phyloP scores from a whole-genome alignment of 2,888 invertebrate species.

The Leucoma salicis region DNA sequence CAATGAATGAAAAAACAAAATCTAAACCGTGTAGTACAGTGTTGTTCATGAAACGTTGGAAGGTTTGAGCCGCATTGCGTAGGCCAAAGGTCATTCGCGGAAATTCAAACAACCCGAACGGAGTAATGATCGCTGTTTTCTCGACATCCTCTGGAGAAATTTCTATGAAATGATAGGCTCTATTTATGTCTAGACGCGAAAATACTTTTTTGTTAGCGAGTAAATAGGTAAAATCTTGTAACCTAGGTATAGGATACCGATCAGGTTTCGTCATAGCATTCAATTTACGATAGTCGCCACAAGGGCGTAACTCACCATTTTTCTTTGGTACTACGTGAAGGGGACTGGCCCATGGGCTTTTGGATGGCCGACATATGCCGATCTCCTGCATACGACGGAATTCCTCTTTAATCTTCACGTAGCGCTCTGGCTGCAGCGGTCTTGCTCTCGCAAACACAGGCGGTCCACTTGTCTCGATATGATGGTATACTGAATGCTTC shows the following conservation, averaged over 20 bases:
- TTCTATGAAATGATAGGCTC: conserved; percentile 2
- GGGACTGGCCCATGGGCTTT: conserved; percentile 51
- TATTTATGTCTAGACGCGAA: not conserved
- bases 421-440: conserved; percentile 41
- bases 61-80: conserved; percentile 2
- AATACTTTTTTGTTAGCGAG: not conserved
- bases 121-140: conserved; percentile 11
- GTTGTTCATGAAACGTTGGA: conserved; percentile 7
- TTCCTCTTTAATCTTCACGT: conserved; percentile 9
- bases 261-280: conserved; percentile 46
- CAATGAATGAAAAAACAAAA: conserved; percentile 1
- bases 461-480: conserved; percentile 45
- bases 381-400: not conserved
- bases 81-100: conserved; percentile 5
- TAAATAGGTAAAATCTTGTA: conserved; percentile 6
- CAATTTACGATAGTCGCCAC: conserved; percentile 52
- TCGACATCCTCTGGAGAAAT: conserved; percentile 3
- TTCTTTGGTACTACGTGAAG: conserved; percentile 24
- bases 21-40: conserved; percentile 3
- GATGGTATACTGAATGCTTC: conserved; percentile 19
- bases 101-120: conserved; percentile 7
- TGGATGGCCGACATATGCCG: conserved; percentile 56
- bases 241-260: conserved; percentile 1
- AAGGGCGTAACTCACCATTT: conserved; percentile 29
- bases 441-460: conserved; percentile 38